Conservation (phyloP, 2,113 vertebrate species). For the Puma concolor region DNA sequence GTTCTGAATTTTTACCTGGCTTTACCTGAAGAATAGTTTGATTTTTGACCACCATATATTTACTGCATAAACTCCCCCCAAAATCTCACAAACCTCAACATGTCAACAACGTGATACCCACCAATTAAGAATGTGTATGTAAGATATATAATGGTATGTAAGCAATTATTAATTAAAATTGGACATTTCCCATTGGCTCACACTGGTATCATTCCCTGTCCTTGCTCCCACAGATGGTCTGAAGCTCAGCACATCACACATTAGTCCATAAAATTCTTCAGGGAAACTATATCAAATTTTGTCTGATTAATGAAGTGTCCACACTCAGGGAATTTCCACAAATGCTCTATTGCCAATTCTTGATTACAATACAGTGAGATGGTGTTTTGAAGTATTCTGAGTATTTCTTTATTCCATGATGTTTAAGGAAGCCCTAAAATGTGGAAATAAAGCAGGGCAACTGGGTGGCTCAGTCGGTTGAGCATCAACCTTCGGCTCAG, state of each 20-base stretch:
- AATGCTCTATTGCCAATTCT: not conserved
- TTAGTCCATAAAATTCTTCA: not conserved
- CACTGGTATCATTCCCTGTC: not conserved
- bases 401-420: not conserved
- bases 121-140: not conserved
- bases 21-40: not conserved
- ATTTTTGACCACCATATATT: not conserved
- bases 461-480: too few relatives aligned
- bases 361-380: not conserved
- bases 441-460: not conserved
- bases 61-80: not conserved
- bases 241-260: not conserved
- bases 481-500: too few relatives aligned
- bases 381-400: not conserved
- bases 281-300: not conserved
- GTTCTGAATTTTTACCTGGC: not conserved
- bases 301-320: slow-evolving; percentile 1
- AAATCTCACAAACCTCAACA: not conserved
- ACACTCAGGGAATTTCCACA: not conserved
- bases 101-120: not conserved
- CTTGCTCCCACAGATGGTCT: not conserved
- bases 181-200: slow-evolving; percentile 6
- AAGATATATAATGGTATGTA: not conserved
- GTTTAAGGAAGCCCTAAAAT: not conserved
- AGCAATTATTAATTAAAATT: slow-evolving; percentile 58